Evolutionary conservation across 2,888 invertebrate species (phyloP), one percentile per base, ranked within the genome.

Genomic region (Torymus auratus): DNA sequence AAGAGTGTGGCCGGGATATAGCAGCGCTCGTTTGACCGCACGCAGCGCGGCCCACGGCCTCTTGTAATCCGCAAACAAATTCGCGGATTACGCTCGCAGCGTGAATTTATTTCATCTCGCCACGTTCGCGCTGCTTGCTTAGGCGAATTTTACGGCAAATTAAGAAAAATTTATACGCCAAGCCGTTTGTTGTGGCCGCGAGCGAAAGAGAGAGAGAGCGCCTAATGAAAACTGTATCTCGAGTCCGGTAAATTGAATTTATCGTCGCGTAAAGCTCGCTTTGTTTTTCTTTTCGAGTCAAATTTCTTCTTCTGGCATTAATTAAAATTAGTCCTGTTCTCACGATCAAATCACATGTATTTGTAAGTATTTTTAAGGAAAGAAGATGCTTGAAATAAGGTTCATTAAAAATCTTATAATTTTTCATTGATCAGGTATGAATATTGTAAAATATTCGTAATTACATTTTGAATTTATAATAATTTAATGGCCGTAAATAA

Each of bases 21-120:
- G 41, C 41, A 28, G n/a, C 85, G 86, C 7, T 86, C 87, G 87
- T 87, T 87, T 86, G 88, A 87, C 87, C 87, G 87, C 87, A 87
- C 87, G 88, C 86, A 84, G 87, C 79, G 87, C 85, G 84, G 81
- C 83, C 85, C 84, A 87, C 85, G 84, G 81, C 83, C 85, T 84
- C 86, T 85, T 84, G 86, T 88, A 88, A 89, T 89, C 87, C 88
- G 56, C 87, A 87, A 87, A 88, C 89, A 88, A 89, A 89, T 89
- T 89, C 89, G 88, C 88, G 88, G 89, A 90, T 89, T 89, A 88
- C 87, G 86, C 86, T 87, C 89, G 81, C 88, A 89, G 89, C 89
- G 85, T 88, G 88, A 88, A 89, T 89, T 70, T 89, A 87, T 89
- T 88, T 88, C 88, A 88, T 88, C 89, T 86, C 87, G 86, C 86